Conservation (phyloP, 2,888 invertebrate genomes). For the Drosophila paranaensis region DNA sequence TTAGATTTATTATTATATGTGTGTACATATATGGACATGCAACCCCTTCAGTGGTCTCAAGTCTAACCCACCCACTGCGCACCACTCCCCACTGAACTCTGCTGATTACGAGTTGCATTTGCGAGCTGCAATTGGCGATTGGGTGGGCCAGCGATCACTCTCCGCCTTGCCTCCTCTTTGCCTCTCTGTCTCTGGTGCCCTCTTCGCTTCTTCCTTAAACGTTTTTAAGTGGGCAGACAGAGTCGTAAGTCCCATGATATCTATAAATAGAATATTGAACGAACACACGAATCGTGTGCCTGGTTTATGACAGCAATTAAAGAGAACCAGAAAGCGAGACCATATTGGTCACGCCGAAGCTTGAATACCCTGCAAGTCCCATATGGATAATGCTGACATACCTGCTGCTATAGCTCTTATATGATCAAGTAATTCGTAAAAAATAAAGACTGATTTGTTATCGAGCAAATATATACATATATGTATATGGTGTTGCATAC, state of each 20-base stretch:
- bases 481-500: background rate
- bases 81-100: conserved; percentile 20
- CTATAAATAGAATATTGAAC: conserved; percentile 48
- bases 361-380: background rate
- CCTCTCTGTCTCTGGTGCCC: background rate
- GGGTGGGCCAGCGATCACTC: conserved; percentile 39
- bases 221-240: conserved; percentile 26
- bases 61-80: background rate
- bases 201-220: background rate
- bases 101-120: conserved; percentile 20
- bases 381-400: too few species aligned
- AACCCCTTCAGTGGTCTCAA: background rate
- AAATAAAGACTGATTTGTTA: too few species aligned
- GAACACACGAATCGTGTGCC: conserved; percentile 26
- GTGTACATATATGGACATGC: background rate
- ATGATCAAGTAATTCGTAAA: too few species aligned
- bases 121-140: conserved; percentile 27
- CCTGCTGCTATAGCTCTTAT: too few species aligned
- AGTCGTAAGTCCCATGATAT: conserved; percentile 25
- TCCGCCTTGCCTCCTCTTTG: background rate
- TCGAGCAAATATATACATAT: too few species aligned
- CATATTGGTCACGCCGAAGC: background rate
- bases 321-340: conserved; percentile 27
- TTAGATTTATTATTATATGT: conserved; percentile 49
- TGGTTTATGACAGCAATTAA: conserved; percentile 59